Conservation (phyloP, 2,888 invertebrate species). For the Glaucopsyche alexis region DNA sequence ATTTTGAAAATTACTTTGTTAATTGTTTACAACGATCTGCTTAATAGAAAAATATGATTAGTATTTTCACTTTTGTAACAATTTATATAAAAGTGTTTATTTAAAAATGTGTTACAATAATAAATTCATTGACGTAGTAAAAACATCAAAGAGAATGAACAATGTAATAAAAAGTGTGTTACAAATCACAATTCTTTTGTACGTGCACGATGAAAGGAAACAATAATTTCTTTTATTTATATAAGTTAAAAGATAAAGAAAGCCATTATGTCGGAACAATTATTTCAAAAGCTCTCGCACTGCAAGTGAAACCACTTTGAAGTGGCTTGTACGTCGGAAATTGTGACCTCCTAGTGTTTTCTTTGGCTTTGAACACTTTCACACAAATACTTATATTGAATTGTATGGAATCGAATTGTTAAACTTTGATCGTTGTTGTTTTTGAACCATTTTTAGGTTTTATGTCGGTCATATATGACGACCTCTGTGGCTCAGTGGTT, state of each 20-base stretch:
- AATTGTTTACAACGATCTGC: no score
- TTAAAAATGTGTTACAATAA: not conserved
- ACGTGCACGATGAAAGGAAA: slow-evolving; percentile 14
- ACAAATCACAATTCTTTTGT: slow-evolving; percentile 6
- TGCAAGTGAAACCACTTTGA: slow-evolving; percentile 16
- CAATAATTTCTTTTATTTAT: slow-evolving; percentile 19
- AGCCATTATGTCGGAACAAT: not conserved
- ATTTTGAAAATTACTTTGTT: no score
- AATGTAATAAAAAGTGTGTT: not conserved
- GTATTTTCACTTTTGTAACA: no score
- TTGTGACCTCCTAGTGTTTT: slow-evolving; percentile 12
- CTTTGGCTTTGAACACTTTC: slow-evolving; percentile 8
- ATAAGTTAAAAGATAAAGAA: slow-evolving; percentile 13
- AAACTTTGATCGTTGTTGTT: not conserved
- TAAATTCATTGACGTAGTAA: not conserved
- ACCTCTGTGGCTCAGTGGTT: no score
- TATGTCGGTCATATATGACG: not conserved
- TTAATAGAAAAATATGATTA: no score
- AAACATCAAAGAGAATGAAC: not conserved
- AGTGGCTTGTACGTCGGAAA: slow-evolving; percentile 17
- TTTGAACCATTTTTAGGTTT: not conserved
- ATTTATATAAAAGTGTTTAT: no score
- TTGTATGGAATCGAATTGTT: not conserved
- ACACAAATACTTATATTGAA: not conserved
- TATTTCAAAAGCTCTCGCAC: slow-evolving; percentile 4